phyloP scores from a whole-genome alignment of 2,113 vertebrate species.

The Semnornis frantzii region DNA sequence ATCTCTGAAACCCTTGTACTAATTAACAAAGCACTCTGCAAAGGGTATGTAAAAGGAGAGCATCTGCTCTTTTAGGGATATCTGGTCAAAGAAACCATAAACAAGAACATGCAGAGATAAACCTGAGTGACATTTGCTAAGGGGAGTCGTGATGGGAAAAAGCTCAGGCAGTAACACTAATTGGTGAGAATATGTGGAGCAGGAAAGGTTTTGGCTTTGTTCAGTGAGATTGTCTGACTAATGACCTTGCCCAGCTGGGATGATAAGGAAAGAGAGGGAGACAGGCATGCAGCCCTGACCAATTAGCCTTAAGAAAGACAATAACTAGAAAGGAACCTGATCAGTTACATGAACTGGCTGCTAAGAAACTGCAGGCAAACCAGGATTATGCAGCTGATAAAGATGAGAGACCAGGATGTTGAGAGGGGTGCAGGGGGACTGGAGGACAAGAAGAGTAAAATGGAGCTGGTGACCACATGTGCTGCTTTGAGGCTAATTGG shows the following conservation, averaged over 20 bases:
- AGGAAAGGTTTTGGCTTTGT: neutral
- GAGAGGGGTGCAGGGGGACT: fast-evolving
- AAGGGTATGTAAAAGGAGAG: neutral
- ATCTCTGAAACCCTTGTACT: neutral
- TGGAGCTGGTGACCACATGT: too few relatives aligned
- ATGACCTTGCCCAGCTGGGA: neutral
- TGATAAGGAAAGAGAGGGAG: neutral
- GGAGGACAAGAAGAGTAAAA: neutral
- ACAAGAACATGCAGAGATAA: neutral
- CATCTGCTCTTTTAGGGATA: neutral
- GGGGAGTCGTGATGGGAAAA: neutral
- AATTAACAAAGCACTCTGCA: neutral
- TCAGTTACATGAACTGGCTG: neutral
- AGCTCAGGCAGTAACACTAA: neutral
- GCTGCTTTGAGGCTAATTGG: too few relatives aligned
- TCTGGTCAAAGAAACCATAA: neutral
- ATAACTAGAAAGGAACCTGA: neutral
- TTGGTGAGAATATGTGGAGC: neutral
- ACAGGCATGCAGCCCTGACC: neutral
- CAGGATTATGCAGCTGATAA: fast-evolving
- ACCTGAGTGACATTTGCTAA: neutral
- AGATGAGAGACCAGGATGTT: neutral
- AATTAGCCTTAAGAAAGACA: neutral
- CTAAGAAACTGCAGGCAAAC: neutral
- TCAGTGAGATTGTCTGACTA: neutral